phyloP scores from a whole-genome alignment of 1,140 invertebrate genomes.

The Coenobita brevimanus region DNA sequence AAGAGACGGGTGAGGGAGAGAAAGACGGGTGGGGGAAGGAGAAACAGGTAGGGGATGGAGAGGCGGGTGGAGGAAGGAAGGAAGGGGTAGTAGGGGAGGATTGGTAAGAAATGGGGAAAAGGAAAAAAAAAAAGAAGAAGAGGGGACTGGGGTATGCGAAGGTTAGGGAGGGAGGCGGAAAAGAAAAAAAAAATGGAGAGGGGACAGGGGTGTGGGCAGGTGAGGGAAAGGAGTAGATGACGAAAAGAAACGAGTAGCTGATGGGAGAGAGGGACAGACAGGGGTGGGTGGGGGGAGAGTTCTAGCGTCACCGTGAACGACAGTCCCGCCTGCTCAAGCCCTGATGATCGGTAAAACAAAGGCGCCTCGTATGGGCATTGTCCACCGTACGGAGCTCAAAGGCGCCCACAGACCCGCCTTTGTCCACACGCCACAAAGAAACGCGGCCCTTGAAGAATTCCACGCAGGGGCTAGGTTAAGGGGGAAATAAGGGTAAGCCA shows the following conservation, averaged over 20 bases:
- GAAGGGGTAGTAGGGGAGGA: too few relatives aligned
- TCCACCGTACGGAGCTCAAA: constrained; percentile 48
- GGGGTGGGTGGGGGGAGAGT: neutral
- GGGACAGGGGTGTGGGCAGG: too few relatives aligned
- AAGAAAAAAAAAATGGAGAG: too few relatives aligned
- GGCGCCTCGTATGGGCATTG: constrained; percentile 52
- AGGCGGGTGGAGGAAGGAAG: too few relatives aligned
- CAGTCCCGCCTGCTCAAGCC: neutral
- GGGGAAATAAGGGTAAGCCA: neutral
- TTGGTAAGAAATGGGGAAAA: neutral
- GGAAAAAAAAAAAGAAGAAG: neutral
- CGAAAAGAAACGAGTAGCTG: too few relatives aligned
- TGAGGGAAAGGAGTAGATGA: too few relatives aligned
- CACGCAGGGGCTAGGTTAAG: neutral
- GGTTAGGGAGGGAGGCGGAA: neutral
- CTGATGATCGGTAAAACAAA: constrained; percentile 50
- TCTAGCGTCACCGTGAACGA: constrained; percentile 5
- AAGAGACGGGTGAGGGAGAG: too few relatives aligned
- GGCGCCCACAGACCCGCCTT: constrained; percentile 32
- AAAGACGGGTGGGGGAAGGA: too few relatives aligned
- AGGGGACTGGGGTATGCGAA: neutral
- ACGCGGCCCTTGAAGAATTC: constrained; percentile 46
- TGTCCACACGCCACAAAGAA: constrained; percentile 54
- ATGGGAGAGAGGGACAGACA: neutral
- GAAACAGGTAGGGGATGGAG: too few relatives aligned